A percentile compares a stretch with the other conserved stretches of the same genome.
Evolutionary conservation across 1,140 invertebrate genomes (phyloP).

Genomic region (Holotrichia oblita): DNA sequence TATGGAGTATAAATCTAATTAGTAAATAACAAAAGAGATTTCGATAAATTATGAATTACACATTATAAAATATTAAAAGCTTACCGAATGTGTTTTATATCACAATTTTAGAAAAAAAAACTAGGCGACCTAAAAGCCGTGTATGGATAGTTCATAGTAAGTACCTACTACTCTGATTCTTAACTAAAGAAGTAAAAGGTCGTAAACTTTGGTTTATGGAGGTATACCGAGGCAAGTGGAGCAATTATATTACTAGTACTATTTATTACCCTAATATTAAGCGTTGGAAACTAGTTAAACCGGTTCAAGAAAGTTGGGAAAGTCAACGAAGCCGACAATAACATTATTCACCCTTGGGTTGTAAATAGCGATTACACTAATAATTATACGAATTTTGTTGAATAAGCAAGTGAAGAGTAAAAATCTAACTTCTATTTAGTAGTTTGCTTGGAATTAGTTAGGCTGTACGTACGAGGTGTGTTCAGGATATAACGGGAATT

Average conservation of each 20-base stretch:
- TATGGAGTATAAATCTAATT: too few species aligned
- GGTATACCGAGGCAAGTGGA: not conserved
- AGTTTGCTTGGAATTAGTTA: not conserved
- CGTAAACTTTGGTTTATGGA: not conserved
- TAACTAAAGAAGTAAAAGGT: not conserved
- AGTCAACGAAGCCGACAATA: not conserved
- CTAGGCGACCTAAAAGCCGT: too few species aligned
- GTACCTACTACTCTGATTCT: not conserved
- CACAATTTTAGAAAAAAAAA: too few species aligned
- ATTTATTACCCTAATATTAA: constrained; percentile 13
- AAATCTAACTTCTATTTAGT: not conserved
- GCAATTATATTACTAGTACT: not conserved
- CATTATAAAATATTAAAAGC: too few species aligned
- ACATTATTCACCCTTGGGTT: not conserved
- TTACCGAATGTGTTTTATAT: too few species aligned
- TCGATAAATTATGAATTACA: too few species aligned
- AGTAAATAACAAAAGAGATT: too few species aligned
- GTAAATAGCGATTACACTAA: not conserved
- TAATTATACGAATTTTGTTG: not conserved
- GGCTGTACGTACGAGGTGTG: too few species aligned
- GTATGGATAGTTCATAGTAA: too few species aligned
- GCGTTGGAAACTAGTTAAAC: not conserved
- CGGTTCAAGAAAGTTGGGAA: not conserved
- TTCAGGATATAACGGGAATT: too few species aligned
- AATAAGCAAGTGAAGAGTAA: not conserved